Conservation (phyloP, 1,140 invertebrate genomes). For the Pomacea maculata region DNA sequence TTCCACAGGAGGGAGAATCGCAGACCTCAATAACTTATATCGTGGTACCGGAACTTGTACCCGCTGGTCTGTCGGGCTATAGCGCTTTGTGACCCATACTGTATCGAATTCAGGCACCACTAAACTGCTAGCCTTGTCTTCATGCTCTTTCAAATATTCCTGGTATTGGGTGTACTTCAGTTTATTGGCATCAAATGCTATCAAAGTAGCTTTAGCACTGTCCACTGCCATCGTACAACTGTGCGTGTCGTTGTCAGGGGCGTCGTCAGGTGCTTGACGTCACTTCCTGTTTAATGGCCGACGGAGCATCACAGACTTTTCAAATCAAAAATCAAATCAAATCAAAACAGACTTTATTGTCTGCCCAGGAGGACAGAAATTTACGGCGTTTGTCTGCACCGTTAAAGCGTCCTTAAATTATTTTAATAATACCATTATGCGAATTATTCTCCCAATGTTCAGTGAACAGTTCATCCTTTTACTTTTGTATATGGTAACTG, state of each 20-base stretch:
- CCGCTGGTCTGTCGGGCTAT: slow-evolving; percentile 54
- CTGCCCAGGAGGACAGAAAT: no score
- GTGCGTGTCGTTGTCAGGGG: not conserved
- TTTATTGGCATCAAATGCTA: slow-evolving; percentile 52
- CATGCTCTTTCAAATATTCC: slow-evolving; percentile 38
- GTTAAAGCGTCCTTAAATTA: no score
- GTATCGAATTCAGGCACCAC: slow-evolving; percentile 30
- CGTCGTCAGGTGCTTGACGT: no score
- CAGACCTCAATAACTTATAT: slow-evolving; percentile 47
- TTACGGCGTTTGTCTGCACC: no score
- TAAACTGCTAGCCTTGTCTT: slow-evolving; percentile 27
- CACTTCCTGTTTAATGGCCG: no score
- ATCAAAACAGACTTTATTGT: no score
- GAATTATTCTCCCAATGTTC: no score
- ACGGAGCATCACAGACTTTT: no score
- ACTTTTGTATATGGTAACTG: no score
- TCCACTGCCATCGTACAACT: slow-evolving; percentile 50
- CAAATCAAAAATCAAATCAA: no score
- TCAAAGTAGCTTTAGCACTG: slow-evolving; percentile 36
- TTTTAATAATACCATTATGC: no score
- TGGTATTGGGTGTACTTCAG: slow-evolving; percentile 45
- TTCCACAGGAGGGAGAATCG: slow-evolving; percentile 24
- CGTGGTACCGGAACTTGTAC: slow-evolving; percentile 55
- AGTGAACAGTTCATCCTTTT: no score
- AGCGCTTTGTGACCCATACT: slow-evolving; percentile 59